Evolutionary conservation across 2,888 invertebrate genomes (phyloP).

Genomic region (Euclidia mi): DNA sequence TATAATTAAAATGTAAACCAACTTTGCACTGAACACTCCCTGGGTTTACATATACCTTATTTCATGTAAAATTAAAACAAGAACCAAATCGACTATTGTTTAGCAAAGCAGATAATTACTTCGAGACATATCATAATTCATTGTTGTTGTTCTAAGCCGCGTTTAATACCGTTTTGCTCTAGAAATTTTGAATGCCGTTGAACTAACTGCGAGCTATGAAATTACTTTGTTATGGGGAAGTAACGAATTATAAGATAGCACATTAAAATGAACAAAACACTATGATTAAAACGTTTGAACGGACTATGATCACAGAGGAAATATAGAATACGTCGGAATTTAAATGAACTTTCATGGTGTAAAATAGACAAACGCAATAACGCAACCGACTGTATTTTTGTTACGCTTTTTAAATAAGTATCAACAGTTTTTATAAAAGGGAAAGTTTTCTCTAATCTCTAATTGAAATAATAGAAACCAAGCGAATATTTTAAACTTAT

Average conservation of each 20-base stretch:
- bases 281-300: conserved; percentile 3
- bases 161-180: conserved; percentile 36
- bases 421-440: too few species aligned
- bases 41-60: too few species aligned
- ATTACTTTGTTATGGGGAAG: conserved; percentile 18
- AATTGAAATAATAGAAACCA: too few species aligned
- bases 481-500: too few species aligned
- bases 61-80: too few species aligned
- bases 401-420: not conserved
- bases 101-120: not conserved
- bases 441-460: too few species aligned
- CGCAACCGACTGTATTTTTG: not conserved
- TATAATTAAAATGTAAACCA: too few species aligned
- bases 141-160: conserved; percentile 19
- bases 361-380: not conserved
- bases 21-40: too few species aligned
- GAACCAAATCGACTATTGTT: not conserved
- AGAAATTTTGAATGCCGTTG: conserved; percentile 33
- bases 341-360: too few species aligned
- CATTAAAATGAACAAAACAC: conserved; percentile 23
- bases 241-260: conserved; percentile 25
- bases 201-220: conserved; percentile 19
- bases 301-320: not conserved
- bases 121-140: not conserved
- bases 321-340: too few species aligned